phyloP scores from a whole-genome alignment of 2,888 invertebrate species.

The Diarsia mendica region DNA sequence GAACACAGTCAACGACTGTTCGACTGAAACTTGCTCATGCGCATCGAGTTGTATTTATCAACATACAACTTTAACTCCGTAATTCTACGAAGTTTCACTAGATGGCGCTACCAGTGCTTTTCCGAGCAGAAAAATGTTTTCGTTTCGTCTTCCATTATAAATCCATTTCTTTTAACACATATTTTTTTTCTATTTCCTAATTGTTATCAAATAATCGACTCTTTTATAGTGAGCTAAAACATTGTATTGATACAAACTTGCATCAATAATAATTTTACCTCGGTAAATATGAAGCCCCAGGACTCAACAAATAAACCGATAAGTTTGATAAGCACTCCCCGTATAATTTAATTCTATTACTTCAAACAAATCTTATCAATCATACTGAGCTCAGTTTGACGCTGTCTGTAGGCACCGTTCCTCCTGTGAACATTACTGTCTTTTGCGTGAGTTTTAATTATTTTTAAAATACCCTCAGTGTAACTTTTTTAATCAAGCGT shows the following conservation, averaged over 20 bases:
- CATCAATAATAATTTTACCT: slow-evolving; percentile 28
- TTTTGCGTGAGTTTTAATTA: slow-evolving; percentile 15
- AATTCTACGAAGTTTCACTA: slow-evolving; percentile 42
- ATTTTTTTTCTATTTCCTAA: neutral
- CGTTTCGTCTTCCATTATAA: neutral
- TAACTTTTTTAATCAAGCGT: slow-evolving; percentile 17
- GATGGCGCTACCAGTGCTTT: slow-evolving; percentile 62
- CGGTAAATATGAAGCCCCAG: slow-evolving; percentile 62
- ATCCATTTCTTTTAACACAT: neutral
- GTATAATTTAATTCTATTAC: slow-evolving; percentile 77
- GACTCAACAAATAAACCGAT: slow-evolving; percentile 83
- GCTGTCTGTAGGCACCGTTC: slow-evolving; percentile 51
- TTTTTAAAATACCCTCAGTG: slow-evolving; percentile 55
- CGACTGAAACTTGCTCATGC: slow-evolving; percentile 38
- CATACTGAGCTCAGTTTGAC: slow-evolving; percentile 70
- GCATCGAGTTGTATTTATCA: slow-evolving; percentile 25
- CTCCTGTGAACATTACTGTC: slow-evolving; percentile 13
- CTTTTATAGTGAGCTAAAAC: slow-evolving; percentile 3
- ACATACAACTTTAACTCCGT: slow-evolving; percentile 14
- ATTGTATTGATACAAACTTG: slow-evolving; percentile 7
- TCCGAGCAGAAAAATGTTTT: neutral
- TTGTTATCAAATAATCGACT: neutral
- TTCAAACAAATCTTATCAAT: slow-evolving; percentile 85
- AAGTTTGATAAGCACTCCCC: slow-evolving; percentile 84
- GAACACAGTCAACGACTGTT: slow-evolving; percentile 7